phyloP scores from a whole-genome alignment of 2,797 vertebrate species.

The Sphenodon punctatus region DNA sequence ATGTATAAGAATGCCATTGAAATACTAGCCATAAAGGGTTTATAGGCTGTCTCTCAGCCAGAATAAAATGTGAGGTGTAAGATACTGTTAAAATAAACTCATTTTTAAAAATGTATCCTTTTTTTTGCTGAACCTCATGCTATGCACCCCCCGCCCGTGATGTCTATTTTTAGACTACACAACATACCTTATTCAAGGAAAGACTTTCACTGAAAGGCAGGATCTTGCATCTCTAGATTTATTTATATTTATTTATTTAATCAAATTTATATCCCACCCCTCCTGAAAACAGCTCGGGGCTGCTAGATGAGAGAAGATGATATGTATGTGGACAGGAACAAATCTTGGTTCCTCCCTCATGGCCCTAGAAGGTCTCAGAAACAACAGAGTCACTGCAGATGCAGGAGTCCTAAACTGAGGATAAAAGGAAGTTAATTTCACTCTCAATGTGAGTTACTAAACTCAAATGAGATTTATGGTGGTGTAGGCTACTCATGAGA shows the following conservation, averaged over 20 bases:
- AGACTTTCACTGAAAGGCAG: background rate
- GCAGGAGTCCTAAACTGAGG: background rate
- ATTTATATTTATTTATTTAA: too few species aligned
- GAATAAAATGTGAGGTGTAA: background rate
- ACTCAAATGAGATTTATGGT: background rate
- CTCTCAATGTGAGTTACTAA: background rate
- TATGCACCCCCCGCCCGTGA: background rate
- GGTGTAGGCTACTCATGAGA: background rate
- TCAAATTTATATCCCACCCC: too few species aligned
- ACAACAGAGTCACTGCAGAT: background rate
- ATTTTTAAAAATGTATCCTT: too few species aligned
- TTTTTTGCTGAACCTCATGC: too few species aligned
- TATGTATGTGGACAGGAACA: too few species aligned
- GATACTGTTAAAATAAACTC: accelerated
- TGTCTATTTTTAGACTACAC: background rate
- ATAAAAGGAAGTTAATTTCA: background rate
- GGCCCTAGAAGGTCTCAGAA: background rate
- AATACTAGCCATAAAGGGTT: background rate
- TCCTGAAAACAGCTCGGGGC: too few species aligned
- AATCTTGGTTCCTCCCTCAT: background rate
- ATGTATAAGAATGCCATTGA: background rate
- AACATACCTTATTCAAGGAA: background rate
- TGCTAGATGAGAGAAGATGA: too few species aligned
- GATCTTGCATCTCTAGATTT: background rate
- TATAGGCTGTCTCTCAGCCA: background rate